Evolutionary conservation across 2,797 vertebrate species (phyloP), one percentile per base, ranked within the genome.

Genomic region (Fratercula arctica): DNA sequence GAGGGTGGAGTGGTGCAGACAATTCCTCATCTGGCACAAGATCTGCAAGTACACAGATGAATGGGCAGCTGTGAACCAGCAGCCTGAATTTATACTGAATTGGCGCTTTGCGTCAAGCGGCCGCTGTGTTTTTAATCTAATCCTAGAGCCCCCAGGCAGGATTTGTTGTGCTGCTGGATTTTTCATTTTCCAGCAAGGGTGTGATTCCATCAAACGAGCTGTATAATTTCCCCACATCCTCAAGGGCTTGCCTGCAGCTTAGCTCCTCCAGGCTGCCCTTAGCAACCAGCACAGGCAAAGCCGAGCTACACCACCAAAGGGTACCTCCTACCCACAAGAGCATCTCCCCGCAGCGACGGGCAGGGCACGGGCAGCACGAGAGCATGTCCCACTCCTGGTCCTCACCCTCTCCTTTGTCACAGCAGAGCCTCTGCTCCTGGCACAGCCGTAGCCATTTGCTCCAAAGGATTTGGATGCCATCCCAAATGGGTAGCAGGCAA

Each of bases 131-230:
- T 93, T 83, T 41, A 25, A 84, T 86, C 76, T 74, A 13, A 41
- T 20, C 87, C 82, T 51, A 4, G 23, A 87, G 77, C 85, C 87
- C 89, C 73, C 69, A 1, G 90, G 93, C 96, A 74, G 93, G 91
- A 95, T 90, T 88, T 80, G 72, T 85, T 74, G 78, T 18, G 91
- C 94, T 90, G 93, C 88, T n/a, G 82, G 68, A 31, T 85, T 88
- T 90, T 50, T 25, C 50, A 13, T 67, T 54, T 64, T 57, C 85
- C 82, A 85, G 79, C 37, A 13, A 31, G 82, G 68, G 48, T 29
- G 61, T 9, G 79, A 72, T 83, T 93, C 81, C 96, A 94, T 94
- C 95, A 91, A 86, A 94, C 5, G 51, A 95, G 88, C 93, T 93
- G 87, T 60, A 46, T 84, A 37, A 91, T 93, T 84, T 90, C 50